Evolutionary conservation across 2,113 vertebrate species (phyloP).

Genomic region (Cranoglanis bouderius): DNA sequence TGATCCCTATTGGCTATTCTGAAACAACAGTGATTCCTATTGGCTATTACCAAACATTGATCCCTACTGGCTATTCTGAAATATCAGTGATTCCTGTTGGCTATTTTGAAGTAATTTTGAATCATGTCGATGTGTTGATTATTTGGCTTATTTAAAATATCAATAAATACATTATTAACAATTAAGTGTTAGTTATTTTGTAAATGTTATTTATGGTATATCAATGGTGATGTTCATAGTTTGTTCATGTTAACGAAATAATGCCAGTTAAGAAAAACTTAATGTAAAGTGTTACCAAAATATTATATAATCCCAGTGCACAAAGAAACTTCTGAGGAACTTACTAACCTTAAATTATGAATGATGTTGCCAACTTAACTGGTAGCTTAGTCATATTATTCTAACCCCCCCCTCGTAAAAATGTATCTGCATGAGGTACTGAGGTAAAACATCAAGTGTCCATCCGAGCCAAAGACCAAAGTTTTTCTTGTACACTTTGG

Average conservation of each 20-base stretch:
- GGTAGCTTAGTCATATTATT: background rate
- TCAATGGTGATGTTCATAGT: background rate
- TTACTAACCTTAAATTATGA: background rate
- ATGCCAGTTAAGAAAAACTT: background rate
- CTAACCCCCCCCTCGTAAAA: background rate
- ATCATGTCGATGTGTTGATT: background rate
- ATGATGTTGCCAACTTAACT: background rate
- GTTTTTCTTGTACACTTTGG: background rate
- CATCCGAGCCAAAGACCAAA: background rate
- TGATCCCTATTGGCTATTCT: background rate
- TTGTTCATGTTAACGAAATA: background rate
- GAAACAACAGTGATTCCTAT: background rate
- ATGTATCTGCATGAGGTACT: background rate
- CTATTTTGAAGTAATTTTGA: background rate
- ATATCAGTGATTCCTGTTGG: background rate
- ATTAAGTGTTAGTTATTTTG: background rate
- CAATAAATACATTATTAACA: background rate
- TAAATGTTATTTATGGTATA: background rate
- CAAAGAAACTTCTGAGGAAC: background rate
- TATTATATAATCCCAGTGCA: background rate
- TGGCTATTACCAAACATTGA: background rate
- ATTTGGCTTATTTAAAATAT: background rate
- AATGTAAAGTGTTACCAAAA: background rate
- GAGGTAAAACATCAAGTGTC: background rate
- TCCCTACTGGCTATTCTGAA: background rate